These are phyloP conservation scores for Acrobasis consociella DNA, from an alignment of 2,888 invertebrate genomes.

Conservation along the genomic window DNA sequence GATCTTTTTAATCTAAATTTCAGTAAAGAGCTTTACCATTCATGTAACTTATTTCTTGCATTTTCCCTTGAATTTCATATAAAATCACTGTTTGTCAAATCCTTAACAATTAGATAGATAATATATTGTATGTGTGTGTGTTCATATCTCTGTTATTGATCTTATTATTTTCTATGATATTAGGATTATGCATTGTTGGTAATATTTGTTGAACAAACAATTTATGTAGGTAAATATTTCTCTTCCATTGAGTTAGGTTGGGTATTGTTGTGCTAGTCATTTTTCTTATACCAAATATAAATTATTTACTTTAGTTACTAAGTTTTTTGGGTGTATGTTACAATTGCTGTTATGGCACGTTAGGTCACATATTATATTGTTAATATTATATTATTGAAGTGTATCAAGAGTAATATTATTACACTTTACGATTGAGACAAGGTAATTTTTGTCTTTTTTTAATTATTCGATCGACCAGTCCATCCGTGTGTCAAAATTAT, in stretches of 20 bases:
- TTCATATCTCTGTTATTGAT: neutral
- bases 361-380: too few relatives aligned
- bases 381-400: too few relatives aligned
- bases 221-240: neutral
- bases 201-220: conserved; percentile 1
- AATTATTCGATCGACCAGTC: too few relatives aligned
- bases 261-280: conserved; percentile 56
- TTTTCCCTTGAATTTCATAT: neutral
- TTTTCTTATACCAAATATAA: conserved; percentile 56
- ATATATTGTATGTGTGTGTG: neutral
- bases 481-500: conserved; percentile 14
- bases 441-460: too few relatives aligned
- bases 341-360: neutral
- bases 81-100: neutral
- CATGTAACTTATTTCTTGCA: neutral
- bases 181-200: neutral
- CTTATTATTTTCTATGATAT: neutral
- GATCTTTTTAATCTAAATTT: too few relatives aligned
- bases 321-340: conserved; percentile 34
- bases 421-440: too few relatives aligned
- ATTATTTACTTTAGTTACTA: conserved; percentile 43
- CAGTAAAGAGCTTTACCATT: too few relatives aligned
- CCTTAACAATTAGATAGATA: neutral
- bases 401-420: too few relatives aligned
- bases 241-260: conserved; percentile 33